Base-by-base conservation (phyloP, 1,140 invertebrate genomes). In the Phenacoccus solenopsis region DNA sequence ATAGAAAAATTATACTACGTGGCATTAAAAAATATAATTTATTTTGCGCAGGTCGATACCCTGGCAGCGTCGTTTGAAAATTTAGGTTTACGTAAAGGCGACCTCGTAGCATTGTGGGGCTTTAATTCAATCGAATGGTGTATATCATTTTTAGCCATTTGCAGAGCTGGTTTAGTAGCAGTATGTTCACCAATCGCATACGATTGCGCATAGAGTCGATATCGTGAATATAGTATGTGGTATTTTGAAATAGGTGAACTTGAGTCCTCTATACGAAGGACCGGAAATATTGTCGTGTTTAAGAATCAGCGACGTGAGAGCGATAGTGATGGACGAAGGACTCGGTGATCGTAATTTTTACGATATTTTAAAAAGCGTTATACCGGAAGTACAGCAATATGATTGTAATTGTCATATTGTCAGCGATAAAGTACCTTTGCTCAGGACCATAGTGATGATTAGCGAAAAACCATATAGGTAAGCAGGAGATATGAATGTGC, bases 91-190 rank as follows among this genome's bases (percentile, higher is more conserved):
- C 76, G 86, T 71, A 83, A 80, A 67, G 93, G 93, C 0, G 95
- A 98, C 76, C 78, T 90, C 7, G 74, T 99, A 1, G 95, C 90
- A 0, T 81, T 98, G 12, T 97, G 91, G 90, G 86, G 88, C 0
- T 93, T 94, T 0, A 98, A 97, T 79, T 82, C 83, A 25, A 76
- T 86, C 5, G 87, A 91, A 75, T 98, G 94, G 94, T 81, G 90
- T 4, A 74, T 96, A 0, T 82, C 86, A 0, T 84, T 89, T 74
- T 81, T 93, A 72, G 94, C 88, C 0, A 86, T 89, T 3, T 85
- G 88, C 0, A 86, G 92, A 73, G 86, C 87, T 12, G 96, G 96
- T 0, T 78, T 95, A 0, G 84, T 95, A 71, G 78, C 89, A 70
- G 94, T 93, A 80, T 81, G 80, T 76, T 70, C 20, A 16, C 27